phyloP scores from a whole-genome alignment of 2,797 vertebrate species.

The Kryptolebias ocellatus region DNA sequence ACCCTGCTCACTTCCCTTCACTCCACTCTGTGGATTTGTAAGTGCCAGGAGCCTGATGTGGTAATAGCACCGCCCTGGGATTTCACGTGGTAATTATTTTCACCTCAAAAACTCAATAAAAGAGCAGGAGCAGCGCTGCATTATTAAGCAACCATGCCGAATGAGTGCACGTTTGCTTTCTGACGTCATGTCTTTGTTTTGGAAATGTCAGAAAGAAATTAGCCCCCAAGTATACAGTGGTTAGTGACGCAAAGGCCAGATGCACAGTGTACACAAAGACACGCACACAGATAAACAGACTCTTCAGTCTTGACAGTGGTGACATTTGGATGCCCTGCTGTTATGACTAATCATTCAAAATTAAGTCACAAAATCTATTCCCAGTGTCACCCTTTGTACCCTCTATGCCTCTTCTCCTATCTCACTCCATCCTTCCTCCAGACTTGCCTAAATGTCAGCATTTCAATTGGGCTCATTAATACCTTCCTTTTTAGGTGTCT shows the following conservation, averaged over 20 bases:
- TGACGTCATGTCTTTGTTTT: slow-evolving; percentile 28
- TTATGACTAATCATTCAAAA: slow-evolving; percentile 78
- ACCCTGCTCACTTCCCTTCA: slow-evolving; percentile 9
- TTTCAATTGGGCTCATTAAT: slow-evolving; percentile 76
- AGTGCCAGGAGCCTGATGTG: slow-evolving; percentile 3
- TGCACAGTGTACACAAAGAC: slow-evolving; percentile 24
- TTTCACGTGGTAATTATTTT: slow-evolving; percentile 14
- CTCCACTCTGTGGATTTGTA: slow-evolving; percentile 10
- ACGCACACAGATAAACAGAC: slow-evolving; percentile 42
- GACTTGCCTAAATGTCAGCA: slow-evolving; percentile 72
- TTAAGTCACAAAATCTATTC: slow-evolving; percentile 78
- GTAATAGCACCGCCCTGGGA: slow-evolving; percentile 3
- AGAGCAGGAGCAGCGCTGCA: not conserved
- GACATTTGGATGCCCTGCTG: slow-evolving; percentile 72
- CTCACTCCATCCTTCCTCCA: slow-evolving; percentile 16
- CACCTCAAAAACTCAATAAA: not conserved
- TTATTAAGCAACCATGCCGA: slow-evolving; percentile 4
- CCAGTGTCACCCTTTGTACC: slow-evolving; percentile 51
- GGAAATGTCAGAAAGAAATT: slow-evolving; percentile 42
- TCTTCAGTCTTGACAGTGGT: slow-evolving; percentile 54
- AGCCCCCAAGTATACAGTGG: slow-evolving; percentile 33
- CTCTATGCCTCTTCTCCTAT: slow-evolving; percentile 11
- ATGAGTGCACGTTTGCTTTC: slow-evolving; percentile 17
- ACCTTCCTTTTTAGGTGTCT: slow-evolving; percentile 50
- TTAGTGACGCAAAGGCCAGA: slow-evolving; percentile 57